phyloP scores from a whole-genome alignment of 2,113 vertebrate genomes.

The Elanoides forficatus region DNA sequence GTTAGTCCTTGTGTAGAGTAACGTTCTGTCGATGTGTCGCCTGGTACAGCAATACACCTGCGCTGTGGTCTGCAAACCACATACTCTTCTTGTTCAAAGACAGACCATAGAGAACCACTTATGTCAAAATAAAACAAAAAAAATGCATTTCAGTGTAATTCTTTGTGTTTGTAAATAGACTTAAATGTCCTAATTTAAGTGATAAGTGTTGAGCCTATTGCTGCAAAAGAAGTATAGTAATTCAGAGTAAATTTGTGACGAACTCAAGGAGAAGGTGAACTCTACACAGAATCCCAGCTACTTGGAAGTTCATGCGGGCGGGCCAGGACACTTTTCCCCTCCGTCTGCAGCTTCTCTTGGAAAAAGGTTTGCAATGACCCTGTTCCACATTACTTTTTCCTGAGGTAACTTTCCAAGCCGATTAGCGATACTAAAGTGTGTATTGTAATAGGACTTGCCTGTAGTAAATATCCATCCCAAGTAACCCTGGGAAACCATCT shows the following conservation, averaged over 20 bases:
- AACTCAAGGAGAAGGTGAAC: neutral
- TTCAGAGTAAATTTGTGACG: neutral
- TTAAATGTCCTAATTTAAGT: neutral
- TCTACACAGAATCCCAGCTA: neutral
- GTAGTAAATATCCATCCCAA: neutral
- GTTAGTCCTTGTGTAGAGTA: neutral
- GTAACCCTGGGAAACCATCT: neutral
- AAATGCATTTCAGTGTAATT: neutral
- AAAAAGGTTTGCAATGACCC: neutral
- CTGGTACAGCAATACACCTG: neutral
- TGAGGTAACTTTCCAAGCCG: neutral
- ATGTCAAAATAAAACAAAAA: neutral
- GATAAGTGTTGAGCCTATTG: neutral
- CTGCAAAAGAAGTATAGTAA: neutral
- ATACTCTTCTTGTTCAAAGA: neutral
- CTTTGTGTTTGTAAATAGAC: neutral
- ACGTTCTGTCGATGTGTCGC: accelerated
- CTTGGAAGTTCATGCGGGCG: neutral
- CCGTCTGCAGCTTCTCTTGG: neutral
- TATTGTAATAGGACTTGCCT: neutral
- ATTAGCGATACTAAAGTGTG: neutral
- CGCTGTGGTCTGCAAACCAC: neutral
- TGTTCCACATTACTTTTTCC: neutral
- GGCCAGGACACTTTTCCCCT: neutral
- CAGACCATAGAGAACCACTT: neutral